A percentile compares a stretch with the other conserved stretches of the same genome.
Conservation (phyloP, 2,797 vertebrate genomes). For the Catharus ustulatus region DNA sequence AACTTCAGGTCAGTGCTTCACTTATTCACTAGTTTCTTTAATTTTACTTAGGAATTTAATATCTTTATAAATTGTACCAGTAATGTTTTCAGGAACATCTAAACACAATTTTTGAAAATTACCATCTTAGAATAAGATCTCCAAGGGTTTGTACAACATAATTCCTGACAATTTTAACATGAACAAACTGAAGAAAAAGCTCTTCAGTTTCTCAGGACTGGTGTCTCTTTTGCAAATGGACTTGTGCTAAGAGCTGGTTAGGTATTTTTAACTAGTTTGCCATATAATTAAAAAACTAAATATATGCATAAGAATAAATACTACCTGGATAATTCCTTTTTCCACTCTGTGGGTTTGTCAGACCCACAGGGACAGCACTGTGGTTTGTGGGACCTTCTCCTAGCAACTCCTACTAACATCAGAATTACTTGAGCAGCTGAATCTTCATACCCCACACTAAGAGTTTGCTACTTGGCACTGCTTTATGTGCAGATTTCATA, state of each 20-base stretch:
- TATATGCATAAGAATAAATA: conserved; percentile 1
- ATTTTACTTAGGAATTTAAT: not conserved
- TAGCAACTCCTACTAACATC: conserved; percentile 5
- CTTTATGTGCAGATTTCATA: not conserved
- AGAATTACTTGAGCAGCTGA: conserved; percentile 11
- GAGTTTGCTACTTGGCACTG: not conserved
- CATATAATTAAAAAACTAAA: conserved; percentile 35
- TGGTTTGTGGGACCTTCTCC: conserved; percentile 38
- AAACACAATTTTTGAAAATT: not conserved
- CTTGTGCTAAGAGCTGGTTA: not conserved
- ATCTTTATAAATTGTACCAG: not conserved
- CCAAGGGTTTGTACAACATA: not conserved
- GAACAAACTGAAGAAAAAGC: not conserved
- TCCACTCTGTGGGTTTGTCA: conserved; percentile 23
- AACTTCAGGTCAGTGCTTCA: not conserved
- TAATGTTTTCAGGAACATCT: not conserved
- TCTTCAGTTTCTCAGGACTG: not conserved
- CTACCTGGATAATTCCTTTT: not conserved
- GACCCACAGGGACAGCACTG: not conserved
- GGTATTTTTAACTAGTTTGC: conserved; percentile 33
- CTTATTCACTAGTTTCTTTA: not conserved
- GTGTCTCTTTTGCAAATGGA: not conserved
- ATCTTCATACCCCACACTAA: not conserved
- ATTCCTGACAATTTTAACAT: not conserved
- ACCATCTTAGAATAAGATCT: not conserved